Evolutionary conservation across 2,797 vertebrate species (phyloP), one percentile per base, ranked within the genome.

Genomic region (Loris lydekkerianus): DNA sequence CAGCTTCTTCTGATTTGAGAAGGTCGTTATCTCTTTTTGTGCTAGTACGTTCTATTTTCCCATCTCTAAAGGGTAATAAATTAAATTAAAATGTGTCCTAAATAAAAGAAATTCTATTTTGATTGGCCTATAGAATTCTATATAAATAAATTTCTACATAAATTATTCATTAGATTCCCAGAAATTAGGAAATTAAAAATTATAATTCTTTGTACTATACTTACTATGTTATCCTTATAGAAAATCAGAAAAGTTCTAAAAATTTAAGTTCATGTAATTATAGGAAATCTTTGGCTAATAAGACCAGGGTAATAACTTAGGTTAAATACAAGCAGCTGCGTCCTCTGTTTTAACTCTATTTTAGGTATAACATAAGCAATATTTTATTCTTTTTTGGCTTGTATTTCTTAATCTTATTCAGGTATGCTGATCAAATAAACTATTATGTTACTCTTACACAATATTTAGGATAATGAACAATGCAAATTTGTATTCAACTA

Each of bases 331-430:
- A 88, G 81, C 7, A 86, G n/a, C 7, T 76, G 5, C 29, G 10
- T 49, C 21, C 29, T 86, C 46, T 87, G 17, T 37, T 53, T 91
- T 58, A 73, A 43, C 21, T 27, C 10, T 65, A 10, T 60, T 92
- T 60, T 92, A 69, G 10, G 23, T 81, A 15, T 73, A 78, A 73
- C 46, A 78, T n/a, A 93, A 91, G 29, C 7, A 65, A 83, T 2
- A 20, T 58, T 78, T 87, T 60, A 60, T 93, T 83, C 20, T 46
- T 67, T 31, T 93, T 83, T 15, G 27, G 25, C 82, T 86, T 37
- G 13, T 9, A 83, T 91, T 70, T 82, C 61, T 78, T 95, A 83
- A 95, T 23, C 13, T 82, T 89, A 84, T 23, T 60, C 10, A 73
- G 21, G n/a, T 23, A 58, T 65, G 58, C 31, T 80, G 21, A 65